Conservation (phyloP, 2,888 invertebrate species). For the Cephalotes varians region DNA sequence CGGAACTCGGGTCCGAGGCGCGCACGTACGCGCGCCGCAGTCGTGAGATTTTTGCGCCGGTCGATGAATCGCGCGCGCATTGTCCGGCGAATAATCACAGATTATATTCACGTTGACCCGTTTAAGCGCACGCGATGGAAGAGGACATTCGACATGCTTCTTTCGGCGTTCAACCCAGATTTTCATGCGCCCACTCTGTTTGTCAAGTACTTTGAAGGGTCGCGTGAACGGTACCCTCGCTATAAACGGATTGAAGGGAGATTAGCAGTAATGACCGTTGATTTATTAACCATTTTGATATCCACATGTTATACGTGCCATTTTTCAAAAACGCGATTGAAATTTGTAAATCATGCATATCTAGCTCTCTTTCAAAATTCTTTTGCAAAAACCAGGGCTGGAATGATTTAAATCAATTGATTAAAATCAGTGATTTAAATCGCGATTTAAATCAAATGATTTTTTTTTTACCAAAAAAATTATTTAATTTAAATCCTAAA, state of each 20-base stretch:
- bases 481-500: no score
- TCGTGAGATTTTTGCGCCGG: constrained; percentile 22
- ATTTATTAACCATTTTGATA: constrained; percentile 16
- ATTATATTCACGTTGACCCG: constrained; percentile 50
- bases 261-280: not conserved
- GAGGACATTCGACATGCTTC: constrained; percentile 38
- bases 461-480: no score
- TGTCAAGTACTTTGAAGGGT: constrained; percentile 12
- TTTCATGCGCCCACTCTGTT: constrained; percentile 7
- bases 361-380: not conserved
- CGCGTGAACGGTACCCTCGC: not conserved
- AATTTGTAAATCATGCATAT: not conserved
- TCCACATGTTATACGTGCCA: not conserved
- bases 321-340: not conserved
- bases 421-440: no score
- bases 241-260: constrained; percentile 25
- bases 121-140: constrained; percentile 34
- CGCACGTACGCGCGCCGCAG: not conserved
- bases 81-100: constrained; percentile 30
- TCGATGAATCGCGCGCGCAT: constrained; percentile 28
- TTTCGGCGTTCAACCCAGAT: constrained; percentile 35
- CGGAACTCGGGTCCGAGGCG: not conserved
- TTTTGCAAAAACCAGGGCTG: no score
- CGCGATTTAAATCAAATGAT: no score
- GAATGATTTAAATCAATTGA: no score